Percentiles rank a stretch among this genome's conserved stretches.
Conservation (phyloP, 2,797 vertebrate species). For the Crotalus adamanteus region DNA sequence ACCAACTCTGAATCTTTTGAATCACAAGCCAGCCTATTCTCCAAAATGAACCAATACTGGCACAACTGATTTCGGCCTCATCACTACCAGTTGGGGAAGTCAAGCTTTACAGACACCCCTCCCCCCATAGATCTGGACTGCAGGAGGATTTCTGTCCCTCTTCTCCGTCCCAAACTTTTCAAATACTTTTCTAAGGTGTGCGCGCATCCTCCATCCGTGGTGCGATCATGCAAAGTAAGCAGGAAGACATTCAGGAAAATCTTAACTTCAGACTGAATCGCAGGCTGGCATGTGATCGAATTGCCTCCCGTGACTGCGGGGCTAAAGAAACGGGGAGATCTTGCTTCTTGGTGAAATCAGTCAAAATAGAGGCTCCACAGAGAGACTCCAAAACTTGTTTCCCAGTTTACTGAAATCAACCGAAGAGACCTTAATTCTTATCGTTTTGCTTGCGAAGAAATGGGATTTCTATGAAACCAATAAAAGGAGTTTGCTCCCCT, state of each 20-base stretch:
- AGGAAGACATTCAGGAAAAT: neutral
- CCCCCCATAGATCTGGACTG: no score
- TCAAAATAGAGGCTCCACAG: neutral
- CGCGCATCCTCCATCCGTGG: neutral
- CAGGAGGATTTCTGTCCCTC: neutral
- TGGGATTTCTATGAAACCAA: neutral
- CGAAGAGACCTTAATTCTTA: neutral
- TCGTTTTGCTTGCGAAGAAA: neutral
- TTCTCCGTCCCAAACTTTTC: neutral
- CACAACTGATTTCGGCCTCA: neutral
- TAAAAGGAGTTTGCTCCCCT: neutral
- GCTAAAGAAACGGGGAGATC: neutral
- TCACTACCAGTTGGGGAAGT: neutral
- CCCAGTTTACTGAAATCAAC: neutral
- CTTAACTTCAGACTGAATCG: neutral
- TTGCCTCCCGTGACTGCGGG: neutral
- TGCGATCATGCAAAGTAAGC: neutral
- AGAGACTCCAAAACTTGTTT: neutral
- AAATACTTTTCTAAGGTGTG: neutral
- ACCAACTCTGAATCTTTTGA: neutral
- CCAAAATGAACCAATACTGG: neutral
- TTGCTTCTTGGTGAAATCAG: neutral
- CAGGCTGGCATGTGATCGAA: neutral
- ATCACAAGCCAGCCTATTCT: neutral
- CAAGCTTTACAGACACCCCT: neutral